These are phyloP conservation scores for Meda fulgida DNA, from an alignment of 2,797 vertebrate genomes.

Conservation along the genomic window DNA sequence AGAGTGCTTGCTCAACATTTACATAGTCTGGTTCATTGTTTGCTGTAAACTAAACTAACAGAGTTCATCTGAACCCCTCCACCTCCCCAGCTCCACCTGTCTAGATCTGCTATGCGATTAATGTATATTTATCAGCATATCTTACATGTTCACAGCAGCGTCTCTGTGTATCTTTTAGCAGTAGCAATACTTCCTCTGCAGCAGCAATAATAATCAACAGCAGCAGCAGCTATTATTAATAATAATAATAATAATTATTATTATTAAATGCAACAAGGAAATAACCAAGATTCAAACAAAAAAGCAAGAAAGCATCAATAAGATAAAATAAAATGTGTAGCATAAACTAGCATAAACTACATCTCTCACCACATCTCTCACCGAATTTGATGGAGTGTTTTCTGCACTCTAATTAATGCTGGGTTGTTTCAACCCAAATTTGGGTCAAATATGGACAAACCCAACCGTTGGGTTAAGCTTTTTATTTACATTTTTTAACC, in stretches of 20 bases:
- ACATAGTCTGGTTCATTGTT: background rate
- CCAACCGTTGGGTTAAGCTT: no score
- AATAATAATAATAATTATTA: no score
- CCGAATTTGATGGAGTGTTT: background rate
- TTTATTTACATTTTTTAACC: no score
- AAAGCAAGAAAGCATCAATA: background rate
- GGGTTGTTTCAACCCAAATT: no score
- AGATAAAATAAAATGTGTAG: background rate
- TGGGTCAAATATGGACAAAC: no score
- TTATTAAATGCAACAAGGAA: background rate
- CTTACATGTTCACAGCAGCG: background rate
- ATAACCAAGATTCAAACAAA: background rate
- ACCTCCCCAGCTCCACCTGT: background rate
- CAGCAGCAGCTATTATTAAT: no score
- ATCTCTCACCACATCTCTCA: background rate
- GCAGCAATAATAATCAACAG: no score
- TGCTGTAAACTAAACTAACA: no score
- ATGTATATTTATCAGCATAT: background rate
- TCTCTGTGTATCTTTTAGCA: background rate
- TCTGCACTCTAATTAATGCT: no score
- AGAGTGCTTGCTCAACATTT: background rate
- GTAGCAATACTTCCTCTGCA: background rate
- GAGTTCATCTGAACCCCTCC: background rate
- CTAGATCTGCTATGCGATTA: background rate
- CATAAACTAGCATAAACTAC: no score